Base-by-base conservation (phyloP, 1,140 invertebrate species). In the Dryas iulia region DNA sequence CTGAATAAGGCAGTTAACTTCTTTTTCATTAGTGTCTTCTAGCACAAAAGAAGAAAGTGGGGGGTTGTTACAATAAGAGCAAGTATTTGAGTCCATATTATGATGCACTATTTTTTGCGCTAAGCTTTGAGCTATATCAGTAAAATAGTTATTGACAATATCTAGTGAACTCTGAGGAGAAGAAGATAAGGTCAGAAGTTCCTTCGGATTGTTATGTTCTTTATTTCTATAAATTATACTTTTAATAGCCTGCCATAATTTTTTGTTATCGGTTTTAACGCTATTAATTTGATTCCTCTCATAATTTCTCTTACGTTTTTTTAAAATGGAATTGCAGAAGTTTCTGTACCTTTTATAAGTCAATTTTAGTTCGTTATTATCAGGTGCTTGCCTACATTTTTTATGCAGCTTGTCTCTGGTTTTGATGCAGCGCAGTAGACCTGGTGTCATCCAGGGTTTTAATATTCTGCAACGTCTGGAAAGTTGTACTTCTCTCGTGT, bases 221-320 rank as follows among this genome's bases (percentile, higher is more conserved):
- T 31, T 63, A 54, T 21, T 33, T 11, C 8, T 23, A 35, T 59
- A 47, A 10, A 57, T 58, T 11, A 66, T 28, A 8, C 21, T 66
- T 59, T 66, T 66, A 28, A 66, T 58, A 1, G 24, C 54, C 4
- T 47, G 12, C 56, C 56, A 58, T n/a, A 57, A 25, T 26, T 67
- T 31, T 60, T 60, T 67, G 8, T 31, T 33, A 30, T 28, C 24
- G 12, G n/a, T 33, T 59, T 11, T 28, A n/a, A 28, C 57, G 7
- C 21, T 30, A 14, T 33, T 5, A 25, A 65, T 25, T 35, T 54
- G 6, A 23, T 54, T 4, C 8, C 26, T 3, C 8, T 67, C 66
- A 54, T 67, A 67, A n/a, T 18, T 47, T 3, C n/a, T 59, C 33
- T 67, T 67, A 24, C 33, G n/a, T n/a, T 62, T 61, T 69, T 62